Evolutionary conservation across 1,140 invertebrate genomes (phyloP).

Genomic region (Sarcophaga bullata): DNA sequence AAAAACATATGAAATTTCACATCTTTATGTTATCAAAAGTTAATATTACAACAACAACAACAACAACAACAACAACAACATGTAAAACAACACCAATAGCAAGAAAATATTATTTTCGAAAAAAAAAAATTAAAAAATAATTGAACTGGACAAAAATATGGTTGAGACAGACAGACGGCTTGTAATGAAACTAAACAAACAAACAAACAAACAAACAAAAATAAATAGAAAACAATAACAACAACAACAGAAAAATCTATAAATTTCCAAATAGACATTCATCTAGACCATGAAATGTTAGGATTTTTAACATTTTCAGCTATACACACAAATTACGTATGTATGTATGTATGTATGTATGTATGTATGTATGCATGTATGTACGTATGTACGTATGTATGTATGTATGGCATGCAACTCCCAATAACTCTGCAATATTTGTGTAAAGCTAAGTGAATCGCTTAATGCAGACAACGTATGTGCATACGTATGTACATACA

Average conservation of each 20-base stretch:
- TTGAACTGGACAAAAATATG: slow-evolving; percentile 22
- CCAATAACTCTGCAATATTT: too few relatives aligned
- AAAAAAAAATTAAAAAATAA: background rate
- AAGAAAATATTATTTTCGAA: background rate
- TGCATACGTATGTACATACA: too few relatives aligned
- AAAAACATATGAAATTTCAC: slow-evolving; percentile 26
- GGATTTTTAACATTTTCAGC: background rate
- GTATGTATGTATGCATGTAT: background rate
- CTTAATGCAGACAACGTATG: too few relatives aligned
- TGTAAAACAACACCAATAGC: background rate
- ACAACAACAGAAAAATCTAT: too few relatives aligned
- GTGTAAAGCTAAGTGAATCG: too few relatives aligned
- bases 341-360: background rate
- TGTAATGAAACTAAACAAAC: slow-evolving; percentile 14
- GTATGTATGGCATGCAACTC: too few relatives aligned
- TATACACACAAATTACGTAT: background rate
- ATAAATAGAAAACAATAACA: too few relatives aligned
- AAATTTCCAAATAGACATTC: background rate
- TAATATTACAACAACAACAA: background rate
- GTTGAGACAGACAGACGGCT: slow-evolving; percentile 2
- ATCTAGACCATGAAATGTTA: slow-evolving; percentile 14
- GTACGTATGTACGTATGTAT: background rate
- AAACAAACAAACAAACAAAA: background rate
- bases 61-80: background rate
- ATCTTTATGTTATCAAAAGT: slow-evolving; percentile 20